Conservation (phyloP, 2,113 vertebrate genomes). For the Sceloporus tristichus region DNA sequence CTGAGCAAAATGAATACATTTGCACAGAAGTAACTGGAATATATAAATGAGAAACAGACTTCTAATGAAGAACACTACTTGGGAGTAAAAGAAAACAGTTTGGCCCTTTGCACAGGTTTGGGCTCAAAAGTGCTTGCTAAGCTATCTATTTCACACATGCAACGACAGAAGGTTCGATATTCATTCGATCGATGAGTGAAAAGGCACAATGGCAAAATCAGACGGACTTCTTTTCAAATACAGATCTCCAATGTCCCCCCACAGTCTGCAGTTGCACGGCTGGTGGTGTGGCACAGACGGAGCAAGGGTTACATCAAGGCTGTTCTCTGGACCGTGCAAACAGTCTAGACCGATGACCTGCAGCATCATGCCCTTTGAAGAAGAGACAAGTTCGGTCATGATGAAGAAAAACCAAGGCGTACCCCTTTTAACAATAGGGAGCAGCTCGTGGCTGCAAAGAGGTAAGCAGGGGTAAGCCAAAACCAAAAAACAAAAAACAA, state of each 20-base stretch:
- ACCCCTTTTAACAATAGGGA: slow-evolving; percentile 92
- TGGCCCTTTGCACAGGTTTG: slow-evolving; percentile 85
- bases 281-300: slow-evolving; percentile 90
- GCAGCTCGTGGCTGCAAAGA: slow-evolving; percentile 95
- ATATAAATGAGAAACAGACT: slow-evolving; percentile 67
- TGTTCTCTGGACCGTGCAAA: slow-evolving; percentile 95
- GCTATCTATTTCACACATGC: slow-evolving; percentile 97
- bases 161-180: slow-evolving; percentile 99
- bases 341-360: slow-evolving; percentile 98
- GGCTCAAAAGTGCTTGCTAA: slow-evolving; percentile 95
- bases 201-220: slow-evolving; percentile 98
- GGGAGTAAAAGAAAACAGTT: slow-evolving; percentile 78
- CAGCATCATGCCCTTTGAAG: slow-evolving; percentile 95
- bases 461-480: slow-evolving; percentile 95
- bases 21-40: slow-evolving; percentile 51
- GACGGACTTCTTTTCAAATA: slow-evolving; percentile 97
- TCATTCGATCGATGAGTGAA: slow-evolving; percentile 99
- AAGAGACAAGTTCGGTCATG: slow-evolving; percentile 93
- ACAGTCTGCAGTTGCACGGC: slow-evolving; percentile 92
- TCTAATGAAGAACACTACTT: slow-evolving; percentile 63
- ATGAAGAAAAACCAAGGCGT: slow-evolving; percentile 92
- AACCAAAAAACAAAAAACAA: slow-evolving; percentile 58
- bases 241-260: slow-evolving; percentile 92
- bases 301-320: slow-evolving; percentile 98
- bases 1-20: slow-evolving; percentile 37